Base-by-base conservation (phyloP, 2,113 vertebrate species). In the Cygnus buccinator region DNA sequence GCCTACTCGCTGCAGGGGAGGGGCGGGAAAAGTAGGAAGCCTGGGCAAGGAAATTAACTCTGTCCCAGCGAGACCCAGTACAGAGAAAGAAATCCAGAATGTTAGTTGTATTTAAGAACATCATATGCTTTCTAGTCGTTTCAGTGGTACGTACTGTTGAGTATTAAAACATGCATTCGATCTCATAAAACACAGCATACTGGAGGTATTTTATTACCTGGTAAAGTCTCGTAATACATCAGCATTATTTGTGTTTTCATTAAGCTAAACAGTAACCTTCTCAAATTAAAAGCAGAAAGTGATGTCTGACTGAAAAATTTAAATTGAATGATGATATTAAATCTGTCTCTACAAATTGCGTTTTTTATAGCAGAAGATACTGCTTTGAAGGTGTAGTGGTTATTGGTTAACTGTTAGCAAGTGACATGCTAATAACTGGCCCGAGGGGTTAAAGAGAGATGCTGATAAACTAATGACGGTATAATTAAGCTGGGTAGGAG, bases 401-500 rank as follows among this genome's bases (percentile, higher is more conserved):
- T 97, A 97, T 98, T 98, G 97, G 98, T 96, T 98, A 96, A 95
- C 93, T 95, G 72, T 96, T 95, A 91, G 89, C 93, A 96, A 97
- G 95, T 97, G 97, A 94, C 95, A 96, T 91, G 86, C 93, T 98
- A 98, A 98, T 98, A 98, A 97, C 91, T 96, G 85, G 94, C 96
- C 97, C 96, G 92, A 88, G 94, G 96, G 96, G 93, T 97, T 98
- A 96, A 95, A 90, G 70, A 83, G 90, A 82, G 83, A 95, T 97
- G 91, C 91, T 96, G 95, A 95, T 96, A 98, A 97, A 98, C 93
- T 98, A 98, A 98, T 97, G 95, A 98, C 4, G 17, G 93, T 97
- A 93, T 96, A 98, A 97, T 98, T 98, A 98, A 96, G 81, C 93
- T 94, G 93, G 92, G 92, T 94, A 92, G 96, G 77, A 96, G 87